Base-by-base conservation (phyloP, 2,797 vertebrate genomes). In the Sebastes nivosus region DNA sequence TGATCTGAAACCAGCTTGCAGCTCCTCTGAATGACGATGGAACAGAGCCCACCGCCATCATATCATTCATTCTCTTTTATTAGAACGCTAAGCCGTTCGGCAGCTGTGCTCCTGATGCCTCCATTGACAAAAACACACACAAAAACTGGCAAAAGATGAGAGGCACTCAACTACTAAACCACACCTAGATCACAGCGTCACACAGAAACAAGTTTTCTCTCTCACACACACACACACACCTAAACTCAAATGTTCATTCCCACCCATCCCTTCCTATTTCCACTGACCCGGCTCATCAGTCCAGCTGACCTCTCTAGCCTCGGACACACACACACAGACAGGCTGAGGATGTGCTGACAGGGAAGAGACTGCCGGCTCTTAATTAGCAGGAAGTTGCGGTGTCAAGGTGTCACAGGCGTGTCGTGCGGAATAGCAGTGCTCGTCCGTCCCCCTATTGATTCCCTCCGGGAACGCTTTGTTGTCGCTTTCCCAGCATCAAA, bases 371-470 rank as follows among this genome's bases (percentile, higher is more conserved):
- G 77, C 90, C 78, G 89, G 94, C 94, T 96, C 95, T 96, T 97
- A 95, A 97, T 97, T 96, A 96, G 91, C 94, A 95, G 94, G 96
- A 97, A 97, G 95, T 67, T 82, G 95, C 93, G 61, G 93, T 96
- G 96, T 96, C 95, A 95, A 95, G 94, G 94, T 94, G 93, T 93
- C 93, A 94, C 86, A 86, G 93, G 90, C 91, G 64, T 88, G 86
- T 71, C 72, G 85, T 42, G 88, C 64, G 80, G 83, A 77, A 87
- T 59, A 69, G 67, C 86, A 85, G 80, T 75, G 84, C 87, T 5
- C 25, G 86, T 80, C 79, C 63, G 77, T 89, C 88, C 90, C 83
- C 78, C 64, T 86, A 90, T 90, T 86, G 84, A 93, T 94, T 95
- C 94, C 91, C 92, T 79, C 61, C 68, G 42, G 87, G 81, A 77